These are phyloP conservation scores for Pterostichus madidus DNA, from an alignment of 2,888 invertebrate genomes.

Conservation along the genomic window DNA sequence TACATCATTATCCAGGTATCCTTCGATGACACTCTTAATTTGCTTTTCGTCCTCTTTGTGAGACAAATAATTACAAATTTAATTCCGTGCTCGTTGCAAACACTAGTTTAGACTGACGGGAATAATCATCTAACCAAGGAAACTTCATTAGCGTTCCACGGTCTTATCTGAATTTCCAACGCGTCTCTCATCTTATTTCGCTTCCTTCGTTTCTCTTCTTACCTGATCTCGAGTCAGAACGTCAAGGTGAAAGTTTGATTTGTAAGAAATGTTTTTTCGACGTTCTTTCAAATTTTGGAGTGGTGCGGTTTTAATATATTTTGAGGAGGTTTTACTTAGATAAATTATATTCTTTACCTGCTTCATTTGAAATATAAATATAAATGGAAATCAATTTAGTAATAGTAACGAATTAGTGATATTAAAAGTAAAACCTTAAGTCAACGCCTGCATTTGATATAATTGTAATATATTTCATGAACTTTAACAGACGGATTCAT, in stretches of 20 bases:
- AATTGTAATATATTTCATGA: no score
- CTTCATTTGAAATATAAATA: neutral
- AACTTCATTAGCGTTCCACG: constrained; percentile 56
- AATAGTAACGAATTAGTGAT: no score
- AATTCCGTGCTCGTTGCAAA: constrained; percentile 42
- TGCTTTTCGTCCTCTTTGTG: constrained; percentile 19
- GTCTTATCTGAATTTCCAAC: constrained; percentile 58
- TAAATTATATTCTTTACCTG: neutral
- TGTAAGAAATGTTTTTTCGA: neutral
- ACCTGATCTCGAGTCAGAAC: neutral
- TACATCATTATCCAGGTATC: constrained; percentile 12
- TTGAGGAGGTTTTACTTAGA: neutral
- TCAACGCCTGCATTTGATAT: no score
- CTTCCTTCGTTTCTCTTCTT: constrained; percentile 2
- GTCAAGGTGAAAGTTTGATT: constrained; percentile 28
- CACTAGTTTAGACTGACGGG: constrained; percentile 43
- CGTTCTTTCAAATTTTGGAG: neutral
- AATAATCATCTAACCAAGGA: constrained; percentile 62
- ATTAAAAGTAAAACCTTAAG: no score
- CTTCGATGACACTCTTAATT: constrained; percentile 50
- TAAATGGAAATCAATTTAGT: no score
- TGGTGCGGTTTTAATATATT: neutral
- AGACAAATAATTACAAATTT: constrained; percentile 50
- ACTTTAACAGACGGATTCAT: no score
- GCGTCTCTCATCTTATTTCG: constrained; percentile 7